Percentiles rank a stretch among this genome's conserved stretches.
phyloP scores from a whole-genome alignment of 2,113 vertebrate genomes.

The Dasyornis broadbenti region DNA sequence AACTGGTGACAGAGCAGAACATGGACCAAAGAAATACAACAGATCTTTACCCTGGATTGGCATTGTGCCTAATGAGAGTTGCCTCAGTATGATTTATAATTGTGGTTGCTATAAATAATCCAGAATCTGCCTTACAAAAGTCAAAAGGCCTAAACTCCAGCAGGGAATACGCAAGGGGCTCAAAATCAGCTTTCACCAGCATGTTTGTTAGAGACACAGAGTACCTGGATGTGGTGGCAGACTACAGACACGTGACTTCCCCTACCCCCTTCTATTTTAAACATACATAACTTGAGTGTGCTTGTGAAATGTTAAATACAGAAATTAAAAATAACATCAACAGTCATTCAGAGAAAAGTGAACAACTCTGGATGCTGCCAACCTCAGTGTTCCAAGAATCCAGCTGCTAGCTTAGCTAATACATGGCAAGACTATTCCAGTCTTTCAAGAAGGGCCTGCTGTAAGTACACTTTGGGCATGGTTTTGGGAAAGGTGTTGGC shows the following conservation, averaged over 20 bases:
- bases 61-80: not conserved
- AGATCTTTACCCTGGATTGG: not conserved
- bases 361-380: not conserved
- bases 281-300: not conserved
- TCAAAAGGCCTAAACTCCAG: not conserved
- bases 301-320: not conserved
- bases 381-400: not conserved
- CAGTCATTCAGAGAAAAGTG: not conserved
- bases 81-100: not conserved
- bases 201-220: not conserved
- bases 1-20: not conserved
- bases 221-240: not conserved
- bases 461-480: not conserved
- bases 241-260: not conserved
- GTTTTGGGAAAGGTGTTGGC: not conserved
- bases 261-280: not conserved
- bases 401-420: not conserved
- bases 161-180: not conserved
- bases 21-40: conserved; percentile 2
- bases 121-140: conserved; percentile 30
- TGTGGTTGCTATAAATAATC: conserved; percentile 15
- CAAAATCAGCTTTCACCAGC: conserved; percentile 18
- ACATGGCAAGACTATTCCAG: not conserved
- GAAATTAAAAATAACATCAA: not conserved
- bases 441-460: not conserved